These are phyloP conservation scores for Aphodius granarius DNA, from an alignment of 2,888 invertebrate genomes.

Conservation along the genomic window DNA sequence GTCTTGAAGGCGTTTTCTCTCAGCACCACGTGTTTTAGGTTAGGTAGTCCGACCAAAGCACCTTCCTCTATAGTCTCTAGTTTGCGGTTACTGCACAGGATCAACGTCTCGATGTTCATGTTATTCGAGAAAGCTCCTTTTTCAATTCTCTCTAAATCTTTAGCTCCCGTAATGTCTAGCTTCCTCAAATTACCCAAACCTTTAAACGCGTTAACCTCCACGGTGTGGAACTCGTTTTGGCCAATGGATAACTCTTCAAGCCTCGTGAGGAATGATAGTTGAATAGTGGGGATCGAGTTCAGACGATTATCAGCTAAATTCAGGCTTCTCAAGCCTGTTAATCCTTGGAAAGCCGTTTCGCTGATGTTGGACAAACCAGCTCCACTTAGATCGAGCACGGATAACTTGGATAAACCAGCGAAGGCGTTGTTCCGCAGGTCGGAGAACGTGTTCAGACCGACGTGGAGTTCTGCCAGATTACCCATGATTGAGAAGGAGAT, in stretches of 20 bases:
- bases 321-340: slow-evolving; percentile 73
- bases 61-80: slow-evolving; percentile 74
- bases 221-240: slow-evolving; percentile 74
- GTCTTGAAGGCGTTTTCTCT: slow-evolving; percentile 77
- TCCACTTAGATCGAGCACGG: slow-evolving; percentile 77
- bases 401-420: slow-evolving; percentile 72
- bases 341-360: slow-evolving; percentile 73
- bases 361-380: slow-evolving; percentile 81
- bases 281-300: slow-evolving; percentile 72
- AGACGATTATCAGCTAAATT: slow-evolving; percentile 82
- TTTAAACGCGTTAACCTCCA: slow-evolving; percentile 75
- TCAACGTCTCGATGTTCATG: slow-evolving; percentile 76
- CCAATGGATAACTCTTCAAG: slow-evolving; percentile 81
- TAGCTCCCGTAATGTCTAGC: slow-evolving; percentile 78
- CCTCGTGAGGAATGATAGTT: slow-evolving; percentile 69
- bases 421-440: slow-evolving; percentile 77
- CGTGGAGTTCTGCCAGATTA: slow-evolving; percentile 80
- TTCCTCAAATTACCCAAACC: slow-evolving; percentile 76
- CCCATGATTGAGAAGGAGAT: slow-evolving; percentile 71
- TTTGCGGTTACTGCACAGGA: slow-evolving; percentile 77
- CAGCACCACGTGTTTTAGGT: slow-evolving; percentile 73
- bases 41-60: slow-evolving; percentile 76
- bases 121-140: slow-evolving; percentile 80
- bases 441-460: slow-evolving; percentile 82
- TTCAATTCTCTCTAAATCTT: slow-evolving; percentile 70